Conservation (phyloP, 2,113 vertebrate genomes). For the Trogon surrucura region DNA sequence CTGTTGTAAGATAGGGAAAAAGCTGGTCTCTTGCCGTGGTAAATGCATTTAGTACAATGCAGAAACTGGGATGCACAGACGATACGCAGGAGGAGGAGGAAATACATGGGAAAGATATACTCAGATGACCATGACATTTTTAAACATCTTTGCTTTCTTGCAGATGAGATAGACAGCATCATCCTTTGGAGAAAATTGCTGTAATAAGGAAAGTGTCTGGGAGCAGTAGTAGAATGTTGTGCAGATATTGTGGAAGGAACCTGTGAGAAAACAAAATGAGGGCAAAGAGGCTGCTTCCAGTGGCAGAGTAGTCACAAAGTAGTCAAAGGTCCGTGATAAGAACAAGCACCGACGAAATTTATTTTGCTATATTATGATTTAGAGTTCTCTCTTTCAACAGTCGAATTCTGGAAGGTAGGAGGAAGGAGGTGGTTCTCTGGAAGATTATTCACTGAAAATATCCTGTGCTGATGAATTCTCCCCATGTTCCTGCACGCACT, state of each 20-base stretch:
- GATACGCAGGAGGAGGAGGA: background rate
- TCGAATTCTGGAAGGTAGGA: background rate
- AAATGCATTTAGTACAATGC: background rate
- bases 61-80: background rate
- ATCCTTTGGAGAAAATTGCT: background rate
- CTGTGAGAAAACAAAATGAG: background rate
- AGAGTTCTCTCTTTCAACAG: background rate
- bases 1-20: background rate
- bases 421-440: background rate
- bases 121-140: background rate
- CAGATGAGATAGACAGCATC: background rate
- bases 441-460: background rate
- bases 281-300: background rate
- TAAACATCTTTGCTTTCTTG: background rate
- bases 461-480: background rate
- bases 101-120: background rate
- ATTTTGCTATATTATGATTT: background rate
- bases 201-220: background rate
- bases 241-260: background rate
- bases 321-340: fast-evolving
- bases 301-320: background rate
- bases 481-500: background rate
- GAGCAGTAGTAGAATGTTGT: background rate
- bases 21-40: background rate
- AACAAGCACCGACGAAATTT: background rate